Base-by-base conservation (phyloP, 2,113 vertebrate species). In the Ovibos moschatus region DNA sequence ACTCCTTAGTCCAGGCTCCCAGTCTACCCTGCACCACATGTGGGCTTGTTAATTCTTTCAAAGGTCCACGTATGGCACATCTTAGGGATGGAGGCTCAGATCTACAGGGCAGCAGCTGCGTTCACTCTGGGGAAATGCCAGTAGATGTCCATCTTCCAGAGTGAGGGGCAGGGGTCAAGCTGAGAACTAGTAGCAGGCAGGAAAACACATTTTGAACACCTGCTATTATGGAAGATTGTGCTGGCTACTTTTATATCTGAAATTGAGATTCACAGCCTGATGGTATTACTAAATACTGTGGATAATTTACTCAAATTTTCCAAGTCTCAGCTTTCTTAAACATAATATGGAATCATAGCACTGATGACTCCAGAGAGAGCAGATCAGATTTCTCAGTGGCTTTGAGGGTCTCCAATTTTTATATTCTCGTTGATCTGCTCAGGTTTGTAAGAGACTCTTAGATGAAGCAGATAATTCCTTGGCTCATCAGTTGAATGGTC, bases 11-110 rank as follows among this genome's bases (percentile, higher is more conserved):
- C 43, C 95, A 88, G 88, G 51, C 87, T 92, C n/a, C 90, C n/a
- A 30, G 96, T 87, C 85, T 91, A 85, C 88, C 62, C 40, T 76
- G 33, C 5, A 7, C 89, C 67, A 33, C 23, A 85, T 67, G 60
- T 62, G 64, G 88, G 82, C 94, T 95, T 96, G 81, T 94, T 96
- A 96, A 93, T 76, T 84, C 53, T 81, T 97, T 88, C 25, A 84
- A 93, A 36, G 13, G 45, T 36, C 57, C 45, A 30, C 25, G 60
- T 30, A 27, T 1, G 19, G 95, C 15, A 71, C 43, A 58, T n/a
- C 67, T 64, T 60, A 3, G 53, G 47, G 60, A 81, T 1, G 8
- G 2, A 47, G 43, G 6, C 47, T 33, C 7, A 28, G n/a, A 47
- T 43, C 71, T 6, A 17, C 76, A 50, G 33, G 33, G 67, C 23